phyloP scores from a whole-genome alignment of 2,113 vertebrate species.

The Tricholaema leucomelas region DNA sequence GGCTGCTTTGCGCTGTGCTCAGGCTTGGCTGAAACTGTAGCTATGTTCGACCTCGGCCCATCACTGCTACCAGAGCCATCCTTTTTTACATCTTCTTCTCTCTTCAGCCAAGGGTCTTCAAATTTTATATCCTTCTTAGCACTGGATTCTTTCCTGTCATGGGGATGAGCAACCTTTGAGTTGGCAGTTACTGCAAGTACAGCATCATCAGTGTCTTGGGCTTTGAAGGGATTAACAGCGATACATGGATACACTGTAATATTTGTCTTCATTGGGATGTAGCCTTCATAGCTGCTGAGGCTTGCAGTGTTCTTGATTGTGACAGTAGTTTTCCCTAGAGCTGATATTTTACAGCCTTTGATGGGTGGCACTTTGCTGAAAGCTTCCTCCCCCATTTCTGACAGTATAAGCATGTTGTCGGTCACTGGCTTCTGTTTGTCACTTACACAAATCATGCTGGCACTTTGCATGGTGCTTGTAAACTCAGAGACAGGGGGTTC shows the following conservation, averaged over 20 bases:
- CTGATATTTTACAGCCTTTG: slow-evolving; percentile 81
- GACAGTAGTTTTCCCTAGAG: slow-evolving; percentile 85
- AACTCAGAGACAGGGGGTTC: slow-evolving; percentile 75
- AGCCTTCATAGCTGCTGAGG: slow-evolving; percentile 76
- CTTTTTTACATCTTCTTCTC: slow-evolving; percentile 76
- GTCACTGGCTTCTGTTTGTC: slow-evolving; percentile 71
- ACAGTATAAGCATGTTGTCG: slow-evolving; percentile 74
- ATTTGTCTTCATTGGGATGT: slow-evolving; percentile 85
- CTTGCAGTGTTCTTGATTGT: slow-evolving; percentile 78
- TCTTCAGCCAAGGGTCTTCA: slow-evolving; percentile 95
- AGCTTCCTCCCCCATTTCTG: slow-evolving; percentile 73
- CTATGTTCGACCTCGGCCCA: slow-evolving; percentile 30
- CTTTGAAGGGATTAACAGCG: slow-evolving; percentile 79
- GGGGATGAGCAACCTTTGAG: slow-evolving; percentile 7
- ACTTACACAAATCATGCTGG: slow-evolving; percentile 58
- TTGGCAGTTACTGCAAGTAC: slow-evolving; percentile 42
- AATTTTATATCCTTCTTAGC: slow-evolving; percentile 81
- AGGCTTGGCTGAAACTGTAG: slow-evolving; percentile 39
- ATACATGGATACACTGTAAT: slow-evolving; percentile 85
- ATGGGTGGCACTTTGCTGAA: slow-evolving; percentile 72
- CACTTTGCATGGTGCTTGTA: slow-evolving; percentile 57
- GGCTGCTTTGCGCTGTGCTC: slow-evolving; percentile 73
- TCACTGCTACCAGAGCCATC: slow-evolving; percentile 28
- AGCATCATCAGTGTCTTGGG: slow-evolving; percentile 70
- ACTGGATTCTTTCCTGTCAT: slow-evolving; percentile 69